Evolutionary conservation across 2,888 invertebrate species (phyloP), one percentile per base, ranked within the genome.

Genomic region (Nemotelus nigrinus): DNA sequence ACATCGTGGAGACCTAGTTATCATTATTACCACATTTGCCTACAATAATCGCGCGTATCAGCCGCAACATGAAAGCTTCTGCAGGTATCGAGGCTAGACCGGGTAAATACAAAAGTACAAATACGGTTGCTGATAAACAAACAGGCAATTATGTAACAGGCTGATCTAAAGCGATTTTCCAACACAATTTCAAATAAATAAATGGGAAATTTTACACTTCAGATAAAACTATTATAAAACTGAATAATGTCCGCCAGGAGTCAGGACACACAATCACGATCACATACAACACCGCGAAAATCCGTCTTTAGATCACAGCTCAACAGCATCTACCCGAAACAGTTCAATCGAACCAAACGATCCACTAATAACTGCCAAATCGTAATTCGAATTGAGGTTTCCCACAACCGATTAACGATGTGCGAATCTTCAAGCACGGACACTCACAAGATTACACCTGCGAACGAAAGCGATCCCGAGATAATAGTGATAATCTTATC

Each of bases 401-500:
- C 47, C 4, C 65, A 65, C 43, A n/a, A 47, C 70, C 55, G 70
- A 25, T 25, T n/a, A 70, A 3, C 25, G 60, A 25, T 25, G 25
- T 25, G 25, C 60, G 41, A 74, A 63, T 57, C 10, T 47, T 7
- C 41, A 60, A 74, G 60, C 74, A 50, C 39, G 7, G 39, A 60
- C 50, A 63, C 74, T 74, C 74, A 74, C 74, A 74, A 60, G 60
- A 74, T 74, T 70, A 70, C 74, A 50, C 60, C 57, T 48, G 70
- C 44, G 63, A 60, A 41, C 39, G 63, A 74, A 39, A 63, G 74
- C 74, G n/a, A 48, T 60, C 63, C 74, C 63, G n/a, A 50, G 74
- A 74, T 74, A 74, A 55, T 55, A 47, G 60, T 74, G 74, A 74
- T 74, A 74, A 74, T 74, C 74, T 74, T 74, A 74, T 74, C 74